Base-by-base conservation (phyloP, 2,888 invertebrate genomes). In the Tryphoninae sp. region DNA sequence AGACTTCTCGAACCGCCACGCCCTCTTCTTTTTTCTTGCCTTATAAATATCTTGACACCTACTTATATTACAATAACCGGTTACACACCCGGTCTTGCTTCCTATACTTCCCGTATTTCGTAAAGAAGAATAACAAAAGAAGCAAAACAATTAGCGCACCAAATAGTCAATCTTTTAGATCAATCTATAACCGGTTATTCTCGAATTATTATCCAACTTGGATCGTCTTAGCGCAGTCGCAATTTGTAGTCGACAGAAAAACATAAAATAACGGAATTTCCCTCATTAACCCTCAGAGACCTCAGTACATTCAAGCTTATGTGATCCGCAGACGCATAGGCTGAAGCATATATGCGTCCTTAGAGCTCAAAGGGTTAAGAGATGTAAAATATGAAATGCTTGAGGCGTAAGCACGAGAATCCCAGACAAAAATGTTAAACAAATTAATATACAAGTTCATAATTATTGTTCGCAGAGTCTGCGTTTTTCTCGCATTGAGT, bases 401-500 rank as follows among this genome's bases (percentile, higher is more conserved):
- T 33, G 4, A 1, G 7, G 6, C 33, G 33, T 33, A 33, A 33
- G 6, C 6, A 0, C 0, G 33, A 33, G 33, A 33, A 33, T 33
- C 3, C 33, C 33, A 33, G 6, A 6, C 7, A 33, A 33, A 6
- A 33, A 33, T 33, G 6, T 6, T 33, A 4, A 0, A 33, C 4
- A 33, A 53, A 68, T 61, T 4, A 64, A 71, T 59, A 64, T 53
- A 68, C 58, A 49, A 42, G 33, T 58, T 26, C 51, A 23, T 22
- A 11, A 9, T 55, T 26, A 26, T 59, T 59, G 7, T 40, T 55
- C 77, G 19, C 55, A 94, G 94, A 87, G 93, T 93, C 86, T 93
- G 94, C 87, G 93, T 94, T 45, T 92, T 94, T 76, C 93, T 95
- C 61, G 94, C 94, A 58, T 92, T 95, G 84, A 93, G 94, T 40